Evolutionary conservation across 2,888 invertebrate genomes (phyloP).

Genomic region (Cosmia trapezina): DNA sequence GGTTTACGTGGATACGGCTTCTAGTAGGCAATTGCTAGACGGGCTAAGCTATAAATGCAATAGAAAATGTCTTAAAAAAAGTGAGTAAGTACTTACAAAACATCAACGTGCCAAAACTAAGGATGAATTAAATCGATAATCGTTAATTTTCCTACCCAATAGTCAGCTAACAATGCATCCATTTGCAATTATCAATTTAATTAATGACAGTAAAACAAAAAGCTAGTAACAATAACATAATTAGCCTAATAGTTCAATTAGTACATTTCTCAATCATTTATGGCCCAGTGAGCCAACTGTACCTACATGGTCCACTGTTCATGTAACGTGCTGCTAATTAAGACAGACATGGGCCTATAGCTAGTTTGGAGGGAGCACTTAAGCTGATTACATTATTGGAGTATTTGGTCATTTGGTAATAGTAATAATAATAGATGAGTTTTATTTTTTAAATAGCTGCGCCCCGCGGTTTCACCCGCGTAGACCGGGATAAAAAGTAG

Average conservation of each 20-base stretch:
- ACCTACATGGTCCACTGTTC: constrained; percentile 42
- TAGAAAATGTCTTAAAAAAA: too few species aligned
- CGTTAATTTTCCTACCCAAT: neutral
- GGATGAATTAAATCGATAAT: too few species aligned
- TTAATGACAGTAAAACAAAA: constrained; percentile 38
- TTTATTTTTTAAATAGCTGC: too few species aligned
- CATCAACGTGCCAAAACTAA: too few species aligned
- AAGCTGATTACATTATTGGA: constrained; percentile 51
- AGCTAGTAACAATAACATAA: constrained; percentile 46
- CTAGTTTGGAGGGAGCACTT: constrained; percentile 41
- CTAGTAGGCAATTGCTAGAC: too few species aligned
- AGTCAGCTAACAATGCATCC: neutral
- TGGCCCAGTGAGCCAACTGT: constrained; percentile 47
- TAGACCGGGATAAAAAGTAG: too few species aligned
- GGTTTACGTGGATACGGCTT: too few species aligned
- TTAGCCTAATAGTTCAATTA: constrained; percentile 58
- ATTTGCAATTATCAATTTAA: constrained; percentile 3
- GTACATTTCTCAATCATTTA: constrained; percentile 55
- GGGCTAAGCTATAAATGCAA: too few species aligned
- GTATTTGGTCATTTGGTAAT: neutral
- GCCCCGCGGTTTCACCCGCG: too few species aligned
- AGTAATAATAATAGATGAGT: too few species aligned
- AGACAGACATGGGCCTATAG: constrained; percentile 40
- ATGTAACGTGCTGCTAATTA: constrained; percentile 52
- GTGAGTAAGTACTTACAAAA: too few species aligned